Conservation (phyloP, 2,797 vertebrate species). For the Danionella dracula region DNA sequence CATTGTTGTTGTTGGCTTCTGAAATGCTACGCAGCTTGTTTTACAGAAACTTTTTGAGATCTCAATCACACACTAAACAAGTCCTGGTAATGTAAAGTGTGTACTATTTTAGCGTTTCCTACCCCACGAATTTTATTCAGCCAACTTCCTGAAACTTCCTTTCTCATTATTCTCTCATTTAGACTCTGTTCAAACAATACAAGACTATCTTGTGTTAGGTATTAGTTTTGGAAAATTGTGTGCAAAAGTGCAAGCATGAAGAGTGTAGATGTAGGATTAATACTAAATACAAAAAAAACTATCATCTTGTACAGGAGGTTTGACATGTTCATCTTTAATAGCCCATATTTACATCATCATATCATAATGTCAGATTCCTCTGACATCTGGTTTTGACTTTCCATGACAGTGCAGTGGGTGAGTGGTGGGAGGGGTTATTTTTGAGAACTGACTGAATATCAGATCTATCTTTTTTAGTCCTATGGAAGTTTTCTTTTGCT, state of each 20-base stretch:
- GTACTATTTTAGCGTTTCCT: not conserved
- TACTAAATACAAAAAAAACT: too few relatives aligned
- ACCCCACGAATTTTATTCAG: not conserved
- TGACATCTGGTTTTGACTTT: constrained; percentile 5
- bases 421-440: not conserved
- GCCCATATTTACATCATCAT: not conserved
- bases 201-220: too few relatives aligned
- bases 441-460: not conserved
- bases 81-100: too few relatives aligned
- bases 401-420: not conserved
- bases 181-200: too few relatives aligned
- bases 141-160: constrained; percentile 7
- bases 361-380: not conserved
- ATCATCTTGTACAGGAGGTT: too few relatives aligned
- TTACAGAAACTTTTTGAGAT: not conserved
- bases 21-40: constrained; percentile 9
- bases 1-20: not conserved
- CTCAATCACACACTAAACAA: not conserved
- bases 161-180: too few relatives aligned
- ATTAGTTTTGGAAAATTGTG: too few relatives aligned
- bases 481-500: too few relatives aligned
- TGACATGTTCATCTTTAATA: not conserved
- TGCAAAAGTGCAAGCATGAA: too few relatives aligned
- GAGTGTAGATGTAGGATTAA: too few relatives aligned
- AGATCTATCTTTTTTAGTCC: too few relatives aligned